Conservation (phyloP, 2,888 invertebrate species). For the Eupithecia subumbrata region DNA sequence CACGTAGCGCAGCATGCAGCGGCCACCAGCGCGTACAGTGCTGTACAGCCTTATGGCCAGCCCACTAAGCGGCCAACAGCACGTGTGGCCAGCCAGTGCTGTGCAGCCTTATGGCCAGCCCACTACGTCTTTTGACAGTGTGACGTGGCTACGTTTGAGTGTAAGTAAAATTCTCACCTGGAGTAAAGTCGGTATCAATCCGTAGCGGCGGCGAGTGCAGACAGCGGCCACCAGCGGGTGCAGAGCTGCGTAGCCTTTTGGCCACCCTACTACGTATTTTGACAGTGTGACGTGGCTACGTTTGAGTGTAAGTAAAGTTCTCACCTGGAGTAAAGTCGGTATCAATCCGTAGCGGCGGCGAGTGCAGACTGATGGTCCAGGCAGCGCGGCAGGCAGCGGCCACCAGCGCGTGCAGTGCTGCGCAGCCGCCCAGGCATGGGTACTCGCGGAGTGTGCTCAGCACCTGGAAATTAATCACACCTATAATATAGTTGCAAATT, state of each 20-base stretch:
- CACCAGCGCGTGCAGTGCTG: slow-evolving; percentile 91
- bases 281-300: too few species aligned
- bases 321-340: slow-evolving; percentile 87
- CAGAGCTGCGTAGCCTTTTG: slow-evolving; percentile 90
- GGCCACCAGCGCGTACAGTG: too few species aligned
- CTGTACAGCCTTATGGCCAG: too few species aligned
- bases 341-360: slow-evolving; percentile 86
- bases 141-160: too few species aligned
- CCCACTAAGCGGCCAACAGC: too few species aligned
- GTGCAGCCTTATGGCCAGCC: too few species aligned
- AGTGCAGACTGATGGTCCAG: slow-evolving; percentile 93
- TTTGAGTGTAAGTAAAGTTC: neutral
- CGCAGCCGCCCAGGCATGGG: slow-evolving; percentile 92
- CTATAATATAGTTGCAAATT: too few species aligned
- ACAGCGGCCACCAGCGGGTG: slow-evolving; percentile 92
- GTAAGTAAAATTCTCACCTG: slow-evolving; percentile 68
- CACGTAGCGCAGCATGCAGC: too few species aligned
- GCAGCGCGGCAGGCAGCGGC: slow-evolving; percentile 93
- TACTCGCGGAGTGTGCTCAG: slow-evolving; percentile 96
- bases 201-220: slow-evolving; percentile 89
- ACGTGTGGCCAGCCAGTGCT: too few species aligned
- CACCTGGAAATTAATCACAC: slow-evolving; percentile 81
- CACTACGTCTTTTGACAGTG: too few species aligned
- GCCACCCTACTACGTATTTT: too few species aligned
- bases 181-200: slow-evolving; percentile 88